Evolutionary conservation across 2,888 invertebrate genomes (phyloP).

Genomic region (Acleris emargana): DNA sequence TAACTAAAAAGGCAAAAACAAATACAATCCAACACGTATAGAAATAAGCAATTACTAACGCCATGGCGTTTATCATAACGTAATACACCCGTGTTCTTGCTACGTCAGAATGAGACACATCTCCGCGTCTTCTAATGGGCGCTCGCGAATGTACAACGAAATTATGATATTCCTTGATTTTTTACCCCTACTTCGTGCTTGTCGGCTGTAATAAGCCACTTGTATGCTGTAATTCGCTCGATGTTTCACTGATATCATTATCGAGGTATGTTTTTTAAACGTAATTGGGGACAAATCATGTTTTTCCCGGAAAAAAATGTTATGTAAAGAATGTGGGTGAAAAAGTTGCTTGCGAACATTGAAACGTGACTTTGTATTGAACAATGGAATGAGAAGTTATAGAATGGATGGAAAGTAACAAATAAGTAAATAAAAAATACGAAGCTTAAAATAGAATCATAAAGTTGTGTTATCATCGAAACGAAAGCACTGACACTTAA

Average conservation of each 20-base stretch:
- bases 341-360: too few relatives aligned
- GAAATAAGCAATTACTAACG: not conserved
- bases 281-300: slow-evolving; percentile 30
- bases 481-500: too few relatives aligned
- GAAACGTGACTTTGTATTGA: too few relatives aligned
- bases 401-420: too few relatives aligned
- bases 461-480: too few relatives aligned
- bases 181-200: slow-evolving; percentile 46
- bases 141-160: slow-evolving; percentile 50
- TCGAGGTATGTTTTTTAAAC: slow-evolving; percentile 30
- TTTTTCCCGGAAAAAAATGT: slow-evolving; percentile 2
- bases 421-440: too few relatives aligned
- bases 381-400: too few relatives aligned
- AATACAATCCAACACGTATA: not conserved
- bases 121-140: slow-evolving; percentile 67
- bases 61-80: slow-evolving; percentile 36
- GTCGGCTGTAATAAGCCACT: slow-evolving; percentile 75
- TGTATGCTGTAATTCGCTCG: slow-evolving; percentile 61
- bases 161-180: slow-evolving; percentile 66
- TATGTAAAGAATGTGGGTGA: not conserved
- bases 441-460: too few relatives aligned
- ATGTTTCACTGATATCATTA: slow-evolving; percentile 52
- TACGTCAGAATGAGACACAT: slow-evolving; percentile 61
- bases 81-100: slow-evolving; percentile 46
- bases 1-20: not conserved